Conservation (phyloP, 2,113 vertebrate genomes). For the Nerophis lumbriciformis region DNA sequence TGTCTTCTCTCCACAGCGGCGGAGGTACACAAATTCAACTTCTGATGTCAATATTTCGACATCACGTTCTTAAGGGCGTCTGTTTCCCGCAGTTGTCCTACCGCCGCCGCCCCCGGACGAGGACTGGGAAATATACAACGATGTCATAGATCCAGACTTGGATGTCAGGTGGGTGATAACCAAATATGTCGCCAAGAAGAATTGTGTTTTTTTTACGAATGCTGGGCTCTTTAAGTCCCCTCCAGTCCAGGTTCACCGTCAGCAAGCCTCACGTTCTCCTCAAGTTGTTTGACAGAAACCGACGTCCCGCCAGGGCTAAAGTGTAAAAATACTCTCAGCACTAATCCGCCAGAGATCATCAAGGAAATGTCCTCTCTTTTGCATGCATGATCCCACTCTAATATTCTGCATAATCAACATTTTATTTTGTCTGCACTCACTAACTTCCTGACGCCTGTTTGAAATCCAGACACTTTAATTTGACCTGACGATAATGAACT, state of each 20-base stretch:
- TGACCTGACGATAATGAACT: no score
- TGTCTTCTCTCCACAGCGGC: slow-evolving; percentile 58
- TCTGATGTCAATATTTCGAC: no score
- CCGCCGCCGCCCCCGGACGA: slow-evolving; percentile 71
- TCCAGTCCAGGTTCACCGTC: slow-evolving; percentile 67
- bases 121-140: slow-evolving; percentile 84
- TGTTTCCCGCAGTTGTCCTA: slow-evolving; percentile 53
- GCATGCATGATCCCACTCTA: slow-evolving; percentile 6
- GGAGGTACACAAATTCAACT: slow-evolving; percentile 64
- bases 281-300: slow-evolving; percentile 83
- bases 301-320: slow-evolving; percentile 75
- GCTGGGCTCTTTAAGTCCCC: slow-evolving; percentile 60
- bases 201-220: slow-evolving; percentile 24
- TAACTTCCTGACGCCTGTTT: neutral
- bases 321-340: slow-evolving; percentile 76
- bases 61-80: no score
- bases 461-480: neutral
- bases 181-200: slow-evolving; percentile 2
- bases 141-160: slow-evolving; percentile 72
- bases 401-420: slow-evolving; percentile 2
- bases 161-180: slow-evolving; percentile 65
- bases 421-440: neutral
- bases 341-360: no score
- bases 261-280: slow-evolving; percentile 78
- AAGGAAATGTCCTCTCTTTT: neutral